A percentile compares a stretch with the other conserved stretches of the same genome.
These are phyloP conservation scores for Cebidichthys violaceus DNA, from an alignment of 2,113 vertebrate species.

Conservation along the genomic window DNA sequence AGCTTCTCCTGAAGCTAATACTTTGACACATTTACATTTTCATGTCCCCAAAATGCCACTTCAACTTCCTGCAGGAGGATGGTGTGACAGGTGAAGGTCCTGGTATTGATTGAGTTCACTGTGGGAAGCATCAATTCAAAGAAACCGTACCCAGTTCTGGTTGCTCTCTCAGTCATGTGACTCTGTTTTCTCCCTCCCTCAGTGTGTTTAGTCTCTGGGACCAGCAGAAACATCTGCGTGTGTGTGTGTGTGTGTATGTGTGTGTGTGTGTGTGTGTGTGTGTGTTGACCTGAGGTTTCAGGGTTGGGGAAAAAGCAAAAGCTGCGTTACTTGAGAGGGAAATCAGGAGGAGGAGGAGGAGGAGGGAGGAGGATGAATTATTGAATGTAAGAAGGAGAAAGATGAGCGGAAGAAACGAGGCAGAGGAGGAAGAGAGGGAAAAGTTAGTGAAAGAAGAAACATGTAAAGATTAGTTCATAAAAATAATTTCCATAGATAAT, in stretches of 20 bases:
- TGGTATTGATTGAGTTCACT: background rate
- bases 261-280: constrained; percentile 5
- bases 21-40: background rate
- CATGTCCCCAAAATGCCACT: background rate
- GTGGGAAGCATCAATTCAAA: background rate
- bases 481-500: background rate
- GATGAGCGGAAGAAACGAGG: background rate
- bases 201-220: constrained; percentile 68
- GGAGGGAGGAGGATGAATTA: background rate
- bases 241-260: constrained; percentile 27
- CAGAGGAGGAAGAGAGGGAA: background rate
- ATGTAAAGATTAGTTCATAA: background rate
- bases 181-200: constrained; percentile 37
- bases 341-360: background rate
- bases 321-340: background rate
- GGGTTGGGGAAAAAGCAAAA: background rate
- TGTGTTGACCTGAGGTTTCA: background rate
- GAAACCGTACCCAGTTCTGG: background rate
- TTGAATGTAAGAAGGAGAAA: background rate
- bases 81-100: background rate
- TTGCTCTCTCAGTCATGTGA: constrained; percentile 41
- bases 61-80: too few species aligned
- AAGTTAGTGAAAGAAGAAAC: background rate
- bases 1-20: background rate
- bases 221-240: constrained; percentile 50